phyloP scores from a whole-genome alignment of 2,888 invertebrate genomes.

The Caenorhabditis auriculariae region DNA sequence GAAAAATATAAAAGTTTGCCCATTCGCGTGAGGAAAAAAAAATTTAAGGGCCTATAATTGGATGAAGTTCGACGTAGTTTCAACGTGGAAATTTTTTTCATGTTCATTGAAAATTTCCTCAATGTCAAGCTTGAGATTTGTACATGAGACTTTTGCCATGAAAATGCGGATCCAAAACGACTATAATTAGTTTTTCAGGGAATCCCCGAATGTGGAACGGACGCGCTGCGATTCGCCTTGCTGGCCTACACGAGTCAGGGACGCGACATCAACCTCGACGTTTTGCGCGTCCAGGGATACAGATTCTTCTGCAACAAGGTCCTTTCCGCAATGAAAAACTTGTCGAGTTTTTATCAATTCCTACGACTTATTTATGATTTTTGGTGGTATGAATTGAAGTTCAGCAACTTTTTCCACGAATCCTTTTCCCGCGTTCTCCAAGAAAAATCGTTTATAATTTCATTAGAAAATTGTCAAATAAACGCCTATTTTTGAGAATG shows the following conservation, averaged over 20 bases:
- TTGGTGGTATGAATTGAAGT: no score
- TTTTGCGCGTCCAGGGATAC: conserved; percentile 78
- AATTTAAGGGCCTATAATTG: no score
- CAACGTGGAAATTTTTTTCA: no score
- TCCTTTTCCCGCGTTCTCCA: neutral
- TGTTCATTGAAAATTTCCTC: no score
- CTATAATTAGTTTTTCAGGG: conserved; percentile 41
- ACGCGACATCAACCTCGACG: conserved; percentile 93
- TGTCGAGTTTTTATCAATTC: neutral
- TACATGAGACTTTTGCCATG: no score
- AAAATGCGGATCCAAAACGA: no score
- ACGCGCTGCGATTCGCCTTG: conserved; percentile 86
- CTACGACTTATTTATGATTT: neutral
- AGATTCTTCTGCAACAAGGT: conserved; percentile 62
- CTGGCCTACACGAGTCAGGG: conserved; percentile 85
- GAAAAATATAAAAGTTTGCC: no score
- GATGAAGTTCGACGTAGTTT: no score
- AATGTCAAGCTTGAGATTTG: no score
- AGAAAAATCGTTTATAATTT: neutral
- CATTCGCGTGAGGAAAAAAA: no score
- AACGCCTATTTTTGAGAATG: no score
- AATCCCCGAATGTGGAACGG: conserved; percentile 72
- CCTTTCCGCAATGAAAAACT: neutral
- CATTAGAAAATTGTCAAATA: neutral
- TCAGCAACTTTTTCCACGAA: neutral